Conservation (phyloP, 2,113 vertebrate genomes). For the Proteles cristata region DNA sequence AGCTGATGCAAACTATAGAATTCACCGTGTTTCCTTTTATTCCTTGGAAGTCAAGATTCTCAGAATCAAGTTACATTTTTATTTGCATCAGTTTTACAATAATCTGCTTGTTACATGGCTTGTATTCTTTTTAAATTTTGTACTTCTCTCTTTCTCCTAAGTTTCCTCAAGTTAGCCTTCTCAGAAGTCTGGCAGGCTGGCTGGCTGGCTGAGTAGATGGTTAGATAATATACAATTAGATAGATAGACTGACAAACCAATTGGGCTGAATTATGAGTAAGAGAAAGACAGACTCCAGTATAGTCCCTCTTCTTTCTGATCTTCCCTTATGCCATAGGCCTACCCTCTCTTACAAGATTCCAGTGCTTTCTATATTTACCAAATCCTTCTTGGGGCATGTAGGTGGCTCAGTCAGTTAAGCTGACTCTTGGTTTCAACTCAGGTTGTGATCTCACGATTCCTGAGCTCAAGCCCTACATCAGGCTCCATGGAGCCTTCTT, state of each 20-base stretch:
- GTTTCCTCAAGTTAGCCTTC: neutral
- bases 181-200: neutral
- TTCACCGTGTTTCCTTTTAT: constrained; percentile 67
- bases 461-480: no score
- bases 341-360: neutral
- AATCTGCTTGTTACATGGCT: neutral
- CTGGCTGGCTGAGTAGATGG: neutral
- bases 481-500: no score
- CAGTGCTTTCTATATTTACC: neutral
- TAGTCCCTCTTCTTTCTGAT: neutral
- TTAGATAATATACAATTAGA: neutral
- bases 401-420: no score
- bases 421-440: no score
- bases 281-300: neutral
- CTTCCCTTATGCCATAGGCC: neutral
- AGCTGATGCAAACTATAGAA: constrained; percentile 53
- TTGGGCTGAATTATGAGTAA: neutral
- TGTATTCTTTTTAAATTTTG: constrained; percentile 5
- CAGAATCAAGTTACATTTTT: constrained; percentile 44
- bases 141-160: neutral
- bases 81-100: constrained; percentile 58
- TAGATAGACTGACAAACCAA: neutral
- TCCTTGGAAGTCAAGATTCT: constrained; percentile 58
- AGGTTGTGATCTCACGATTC: no score
- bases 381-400: neutral